Conservation (phyloP, 2,113 vertebrate genomes). For the Gnathonemus echidnorhynchus region DNA sequence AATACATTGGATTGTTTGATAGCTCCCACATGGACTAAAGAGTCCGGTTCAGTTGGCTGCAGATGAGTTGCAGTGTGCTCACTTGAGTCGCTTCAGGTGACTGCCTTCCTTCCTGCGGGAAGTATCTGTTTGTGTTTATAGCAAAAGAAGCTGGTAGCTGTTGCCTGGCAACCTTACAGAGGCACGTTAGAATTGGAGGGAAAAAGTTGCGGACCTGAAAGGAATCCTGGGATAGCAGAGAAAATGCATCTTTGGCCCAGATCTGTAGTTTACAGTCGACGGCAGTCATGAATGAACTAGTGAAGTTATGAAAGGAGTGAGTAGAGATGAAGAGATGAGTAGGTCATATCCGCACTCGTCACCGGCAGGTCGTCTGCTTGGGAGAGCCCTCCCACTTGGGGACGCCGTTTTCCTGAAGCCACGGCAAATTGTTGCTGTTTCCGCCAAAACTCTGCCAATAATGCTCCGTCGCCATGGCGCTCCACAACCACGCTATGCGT, state of each 20-base stretch:
- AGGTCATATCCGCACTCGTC: background rate
- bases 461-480: background rate
- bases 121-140: background rate
- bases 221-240: background rate
- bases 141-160: background rate
- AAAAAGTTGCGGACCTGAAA: background rate
- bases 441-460: background rate
- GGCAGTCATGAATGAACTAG: background rate
- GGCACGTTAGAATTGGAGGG: background rate
- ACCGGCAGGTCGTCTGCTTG: background rate
- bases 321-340: background rate
- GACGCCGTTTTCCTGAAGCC: background rate
- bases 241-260: background rate
- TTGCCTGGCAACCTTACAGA: background rate
- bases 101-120: background rate
- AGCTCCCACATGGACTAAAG: background rate
- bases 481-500: slow-evolving; percentile 41
- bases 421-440: slow-evolving; percentile 19
- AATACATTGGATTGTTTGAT: background rate
- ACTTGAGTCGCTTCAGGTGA: background rate
- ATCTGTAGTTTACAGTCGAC: background rate
- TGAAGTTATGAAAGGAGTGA: background rate
- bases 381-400: too few relatives aligned
- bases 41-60: background rate
- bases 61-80: background rate